Evolutionary conservation across 2,797 vertebrate genomes (phyloP).

Genomic region (Pachyuromys duprasi): DNA sequence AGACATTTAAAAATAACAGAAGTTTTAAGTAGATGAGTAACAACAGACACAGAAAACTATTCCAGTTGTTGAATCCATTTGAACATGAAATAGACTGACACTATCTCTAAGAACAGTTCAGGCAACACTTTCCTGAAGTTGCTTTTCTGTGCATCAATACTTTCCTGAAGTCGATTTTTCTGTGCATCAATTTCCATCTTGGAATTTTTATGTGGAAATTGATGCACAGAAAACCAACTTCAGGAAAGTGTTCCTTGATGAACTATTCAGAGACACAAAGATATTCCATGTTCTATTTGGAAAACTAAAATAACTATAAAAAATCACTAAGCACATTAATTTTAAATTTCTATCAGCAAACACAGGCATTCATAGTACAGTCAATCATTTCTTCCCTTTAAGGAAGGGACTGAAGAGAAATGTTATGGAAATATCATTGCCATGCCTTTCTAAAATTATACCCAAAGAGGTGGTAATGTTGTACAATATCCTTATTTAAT

Average conservation of each 20-base stretch:
- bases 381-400: background rate
- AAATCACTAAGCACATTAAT: conserved; percentile 11
- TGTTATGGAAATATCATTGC: background rate
- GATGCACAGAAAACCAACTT: background rate
- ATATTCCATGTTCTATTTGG: conserved; percentile 3
- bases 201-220: background rate
- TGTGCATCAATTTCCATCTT: no score
- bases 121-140: no score
- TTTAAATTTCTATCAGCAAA: conserved; percentile 52
- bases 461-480: background rate
- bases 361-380: background rate
- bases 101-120: background rate
- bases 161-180: no score
- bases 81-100: conserved; percentile 15
- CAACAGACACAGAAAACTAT: background rate
- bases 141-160: no score
- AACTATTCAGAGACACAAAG: background rate
- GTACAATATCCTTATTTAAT: background rate
- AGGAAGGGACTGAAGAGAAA: background rate
- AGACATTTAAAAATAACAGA: background rate
- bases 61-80: background rate
- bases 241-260: background rate
- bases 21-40: background rate
- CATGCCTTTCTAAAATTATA: background rate
- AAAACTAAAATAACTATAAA: conserved; percentile 20